phyloP scores from a whole-genome alignment of 2,113 vertebrate genomes.

The Scolopax mira region DNA sequence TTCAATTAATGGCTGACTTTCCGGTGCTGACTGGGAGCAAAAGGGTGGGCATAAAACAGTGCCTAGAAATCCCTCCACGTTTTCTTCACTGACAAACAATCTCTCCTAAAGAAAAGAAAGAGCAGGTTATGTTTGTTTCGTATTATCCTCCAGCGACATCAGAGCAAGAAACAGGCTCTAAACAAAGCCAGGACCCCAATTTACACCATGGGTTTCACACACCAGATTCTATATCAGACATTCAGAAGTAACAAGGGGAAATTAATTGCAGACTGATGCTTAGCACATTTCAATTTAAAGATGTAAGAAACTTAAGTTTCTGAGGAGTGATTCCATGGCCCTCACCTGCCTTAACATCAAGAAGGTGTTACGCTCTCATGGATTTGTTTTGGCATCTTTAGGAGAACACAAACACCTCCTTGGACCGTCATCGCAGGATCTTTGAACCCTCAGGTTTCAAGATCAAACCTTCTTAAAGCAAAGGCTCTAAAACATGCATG shows the following conservation, averaged over 20 bases:
- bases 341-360: neutral
- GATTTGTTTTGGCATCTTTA: neutral
- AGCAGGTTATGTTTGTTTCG: neutral
- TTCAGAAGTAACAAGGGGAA: neutral
- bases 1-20: constrained; percentile 65
- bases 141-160: neutral
- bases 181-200: neutral
- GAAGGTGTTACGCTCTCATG: neutral
- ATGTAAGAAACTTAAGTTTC: fast-evolving
- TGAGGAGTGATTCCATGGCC: fast-evolving
- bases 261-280: neutral
- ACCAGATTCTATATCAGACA: neutral
- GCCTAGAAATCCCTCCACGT: constrained; percentile 72
- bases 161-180: neutral
- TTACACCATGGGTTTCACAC: neutral
- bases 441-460: neutral
- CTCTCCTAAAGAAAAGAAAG: constrained; percentile 71
- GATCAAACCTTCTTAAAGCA: neutral
- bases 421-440: neutral
- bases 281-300: neutral
- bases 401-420: neutral
- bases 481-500: neutral
- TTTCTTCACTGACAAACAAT: constrained; percentile 76
- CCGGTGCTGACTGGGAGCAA: neutral
- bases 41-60: constrained; percentile 16